Evolutionary conservation across 2,113 vertebrate species (phyloP).

Genomic region (Osmerus eperlanus): DNA sequence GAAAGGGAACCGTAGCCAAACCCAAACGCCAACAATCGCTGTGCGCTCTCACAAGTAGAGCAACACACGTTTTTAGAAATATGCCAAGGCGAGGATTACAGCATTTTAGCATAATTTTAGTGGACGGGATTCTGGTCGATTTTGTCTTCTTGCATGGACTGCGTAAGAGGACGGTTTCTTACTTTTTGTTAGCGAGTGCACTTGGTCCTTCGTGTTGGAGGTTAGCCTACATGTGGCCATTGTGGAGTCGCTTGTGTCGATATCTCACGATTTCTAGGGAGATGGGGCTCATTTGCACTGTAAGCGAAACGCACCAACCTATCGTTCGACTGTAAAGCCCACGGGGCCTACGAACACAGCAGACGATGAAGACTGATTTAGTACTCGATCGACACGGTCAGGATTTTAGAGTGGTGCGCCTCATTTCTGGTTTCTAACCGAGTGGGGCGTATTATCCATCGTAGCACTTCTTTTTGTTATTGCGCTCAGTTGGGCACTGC

Average conservation of each 20-base stretch:
- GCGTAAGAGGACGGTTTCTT: constrained; percentile 57
- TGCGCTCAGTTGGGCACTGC: constrained; percentile 1
- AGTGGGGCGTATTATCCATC: constrained; percentile 1
- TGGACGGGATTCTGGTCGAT: constrained; percentile 10
- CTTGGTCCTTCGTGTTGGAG: constrained; percentile 47
- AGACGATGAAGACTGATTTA: background rate
- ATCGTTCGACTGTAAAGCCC: constrained; percentile 34
- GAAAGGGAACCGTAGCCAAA: constrained; percentile 56
- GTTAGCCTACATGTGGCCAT: constrained; percentile 56
- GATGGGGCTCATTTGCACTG: constrained; percentile 1
- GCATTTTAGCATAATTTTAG: background rate
- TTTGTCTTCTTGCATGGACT: constrained; percentile 34
- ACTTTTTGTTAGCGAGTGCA: background rate
- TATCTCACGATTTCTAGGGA: constrained; percentile 4
- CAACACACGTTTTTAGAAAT: background rate
- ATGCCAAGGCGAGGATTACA: background rate
- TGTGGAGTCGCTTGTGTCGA: constrained; percentile 37
- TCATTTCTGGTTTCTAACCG: constrained; percentile 4
- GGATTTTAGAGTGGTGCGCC: background rate
- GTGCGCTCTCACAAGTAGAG: constrained; percentile 49
- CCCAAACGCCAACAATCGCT: constrained; percentile 51
- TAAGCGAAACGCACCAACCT: constrained; percentile 33
- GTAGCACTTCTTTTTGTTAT: background rate
- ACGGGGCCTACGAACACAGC: constrained; percentile 28
- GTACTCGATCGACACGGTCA: background rate